These are phyloP conservation scores for Sphenodon punctatus DNA, from an alignment of 2,797 vertebrate genomes.

Conservation along the genomic window DNA sequence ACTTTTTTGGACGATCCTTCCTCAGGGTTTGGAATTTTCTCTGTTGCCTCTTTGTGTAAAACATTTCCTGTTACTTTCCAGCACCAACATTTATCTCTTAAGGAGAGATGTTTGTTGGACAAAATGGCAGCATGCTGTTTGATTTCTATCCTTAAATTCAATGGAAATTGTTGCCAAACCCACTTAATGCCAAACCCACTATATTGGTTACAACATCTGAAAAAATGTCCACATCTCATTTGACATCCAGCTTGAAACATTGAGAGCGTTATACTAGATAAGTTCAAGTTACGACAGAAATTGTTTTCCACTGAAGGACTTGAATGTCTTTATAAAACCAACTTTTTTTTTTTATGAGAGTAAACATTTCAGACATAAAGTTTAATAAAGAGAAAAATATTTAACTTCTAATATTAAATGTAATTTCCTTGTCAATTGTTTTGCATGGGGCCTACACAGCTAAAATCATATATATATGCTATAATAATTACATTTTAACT, in stretches of 20 bases:
- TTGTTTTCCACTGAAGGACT: background rate
- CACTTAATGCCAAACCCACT: background rate
- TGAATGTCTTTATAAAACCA: background rate
- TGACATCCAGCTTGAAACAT: background rate
- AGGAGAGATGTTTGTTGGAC: background rate
- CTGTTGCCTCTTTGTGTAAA: background rate
- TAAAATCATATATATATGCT: no score
- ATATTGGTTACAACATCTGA: background rate
- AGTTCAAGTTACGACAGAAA: background rate
- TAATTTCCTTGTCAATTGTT: no score
- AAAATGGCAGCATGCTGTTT: background rate
- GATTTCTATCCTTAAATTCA: background rate
- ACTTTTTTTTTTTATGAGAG: fast-evolving
- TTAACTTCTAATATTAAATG: no score
- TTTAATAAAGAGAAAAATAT: background rate
- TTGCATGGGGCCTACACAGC: no score
- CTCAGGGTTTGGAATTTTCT: background rate
- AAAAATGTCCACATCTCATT: background rate
- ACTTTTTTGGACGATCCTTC: no score
- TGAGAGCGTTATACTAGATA: background rate
- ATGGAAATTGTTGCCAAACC: background rate
- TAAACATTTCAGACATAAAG: background rate
- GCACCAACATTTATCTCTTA: background rate
- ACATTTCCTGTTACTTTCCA: no score
- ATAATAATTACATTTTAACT: no score